Conservation (phyloP, 2,888 invertebrate species). For the Rosalia funebris region DNA sequence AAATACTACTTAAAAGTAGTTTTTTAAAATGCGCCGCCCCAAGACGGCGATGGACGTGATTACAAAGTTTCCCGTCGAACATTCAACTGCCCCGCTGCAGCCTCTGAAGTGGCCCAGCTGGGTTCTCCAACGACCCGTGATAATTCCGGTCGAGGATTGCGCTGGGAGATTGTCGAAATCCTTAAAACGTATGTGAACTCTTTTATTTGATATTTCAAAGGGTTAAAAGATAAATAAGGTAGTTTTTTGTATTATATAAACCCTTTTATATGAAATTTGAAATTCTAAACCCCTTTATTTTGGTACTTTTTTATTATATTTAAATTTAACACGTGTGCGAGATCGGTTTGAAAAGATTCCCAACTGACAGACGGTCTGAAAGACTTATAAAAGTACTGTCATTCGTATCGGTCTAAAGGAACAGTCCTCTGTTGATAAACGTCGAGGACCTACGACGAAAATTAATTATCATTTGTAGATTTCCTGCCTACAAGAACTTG, state of each 20-base stretch:
- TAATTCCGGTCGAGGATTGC: conserved; percentile 15
- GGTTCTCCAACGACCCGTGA: conserved; percentile 22
- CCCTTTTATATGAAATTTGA: conserved; percentile 49
- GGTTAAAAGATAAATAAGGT: conserved; percentile 55
- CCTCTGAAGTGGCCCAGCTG: conserved; percentile 32
- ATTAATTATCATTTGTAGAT: neutral
- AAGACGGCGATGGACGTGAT: conserved; percentile 15
- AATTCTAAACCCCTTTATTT: conserved; percentile 60
- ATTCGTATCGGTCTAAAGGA: neutral
- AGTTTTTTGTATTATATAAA: conserved; percentile 48
- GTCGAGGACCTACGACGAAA: neutral
- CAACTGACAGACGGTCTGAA: conserved; percentile 28
- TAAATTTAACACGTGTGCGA: conserved; percentile 53
- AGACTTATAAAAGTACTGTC: conserved; percentile 10
- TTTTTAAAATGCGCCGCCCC: conserved; percentile 38
- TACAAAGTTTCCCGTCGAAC: conserved; percentile 33
- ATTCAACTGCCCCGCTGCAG: conserved; percentile 24
- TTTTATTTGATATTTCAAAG: conserved; percentile 50
- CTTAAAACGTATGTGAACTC: conserved; percentile 46
- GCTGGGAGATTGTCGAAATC: conserved; percentile 41
- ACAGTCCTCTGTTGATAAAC: neutral
- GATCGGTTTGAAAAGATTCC: conserved; percentile 30
- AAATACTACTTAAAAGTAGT: conserved; percentile 44
- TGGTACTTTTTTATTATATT: conserved; percentile 55
- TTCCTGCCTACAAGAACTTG: neutral